Conservation (phyloP, 2,113 vertebrate species). For the Uria aalge region DNA sequence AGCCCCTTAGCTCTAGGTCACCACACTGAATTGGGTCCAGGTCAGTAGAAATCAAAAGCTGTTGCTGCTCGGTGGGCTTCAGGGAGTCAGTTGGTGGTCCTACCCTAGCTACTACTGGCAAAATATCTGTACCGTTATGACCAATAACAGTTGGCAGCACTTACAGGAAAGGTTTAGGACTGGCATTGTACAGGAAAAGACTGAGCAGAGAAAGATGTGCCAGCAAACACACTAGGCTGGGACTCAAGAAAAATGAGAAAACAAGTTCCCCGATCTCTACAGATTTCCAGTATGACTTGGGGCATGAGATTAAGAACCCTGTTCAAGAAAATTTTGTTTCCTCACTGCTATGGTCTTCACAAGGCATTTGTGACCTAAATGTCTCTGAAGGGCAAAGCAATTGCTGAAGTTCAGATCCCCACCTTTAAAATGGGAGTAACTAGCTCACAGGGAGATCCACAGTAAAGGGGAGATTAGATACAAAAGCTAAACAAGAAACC, state of each 20-base stretch:
- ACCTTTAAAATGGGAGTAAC: not conserved
- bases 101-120: not conserved
- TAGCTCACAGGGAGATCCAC: not conserved
- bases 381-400: not conserved
- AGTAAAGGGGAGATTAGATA: not conserved
- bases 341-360: not conserved
- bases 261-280: not conserved
- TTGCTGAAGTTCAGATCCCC: not conserved
- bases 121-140: not conserved
- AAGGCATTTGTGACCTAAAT: not conserved
- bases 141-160: not conserved
- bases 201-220: not conserved
- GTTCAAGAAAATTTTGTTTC: not conserved
- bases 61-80: slow-evolving; percentile 2
- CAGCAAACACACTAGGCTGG: not conserved
- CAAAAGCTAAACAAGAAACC: not conserved
- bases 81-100: slow-evolving; percentile 51
- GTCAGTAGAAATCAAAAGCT: slow-evolving; percentile 66
- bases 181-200: not conserved
- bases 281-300: not conserved
- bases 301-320: not conserved
- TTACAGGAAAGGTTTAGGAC: not conserved
- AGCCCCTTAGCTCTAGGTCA: slow-evolving; percentile 65
- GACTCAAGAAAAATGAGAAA: not conserved
- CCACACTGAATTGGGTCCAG: slow-evolving; percentile 59